These are phyloP conservation scores for Actinia equina DNA, from an alignment of 64 coral and sea anemone species.

Conservation along the genomic window DNA sequence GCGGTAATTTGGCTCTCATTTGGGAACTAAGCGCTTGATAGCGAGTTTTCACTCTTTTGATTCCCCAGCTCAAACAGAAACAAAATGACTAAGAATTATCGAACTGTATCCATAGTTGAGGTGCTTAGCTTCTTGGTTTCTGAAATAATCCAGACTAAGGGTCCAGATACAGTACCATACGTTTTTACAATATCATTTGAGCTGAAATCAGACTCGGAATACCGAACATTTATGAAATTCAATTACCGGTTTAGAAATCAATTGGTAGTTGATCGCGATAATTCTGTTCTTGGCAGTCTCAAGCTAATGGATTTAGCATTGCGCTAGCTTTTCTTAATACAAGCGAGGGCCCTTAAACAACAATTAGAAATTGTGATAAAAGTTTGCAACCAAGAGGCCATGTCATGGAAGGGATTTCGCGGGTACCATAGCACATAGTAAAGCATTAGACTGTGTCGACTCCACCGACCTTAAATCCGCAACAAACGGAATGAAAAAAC, in stretches of 20 bases:
- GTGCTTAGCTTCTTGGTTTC: not conserved
- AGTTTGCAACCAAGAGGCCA: not conserved
- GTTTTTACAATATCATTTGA: constrained; percentile 38
- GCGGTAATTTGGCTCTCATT: constrained; percentile 18
- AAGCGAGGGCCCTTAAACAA: not conserved
- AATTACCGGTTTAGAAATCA: constrained; percentile 49
- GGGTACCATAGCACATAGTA: not conserved
- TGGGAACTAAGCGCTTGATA: not conserved
- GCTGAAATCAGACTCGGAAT: constrained; percentile 23
- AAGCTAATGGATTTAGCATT: constrained; percentile 6
- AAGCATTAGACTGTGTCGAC: not conserved
- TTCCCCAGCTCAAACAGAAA: not conserved
- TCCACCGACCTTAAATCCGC: not conserved
- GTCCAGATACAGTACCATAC: constrained; percentile 5
- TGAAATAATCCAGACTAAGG: not conserved
- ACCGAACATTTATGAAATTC: constrained; percentile 63
- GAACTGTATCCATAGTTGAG: not conserved
- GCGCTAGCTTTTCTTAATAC: not conserved
- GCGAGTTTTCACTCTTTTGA: not conserved
- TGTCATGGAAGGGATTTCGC: not conserved
- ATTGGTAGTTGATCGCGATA: constrained; percentile 8
- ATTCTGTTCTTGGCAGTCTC: constrained; percentile 18
- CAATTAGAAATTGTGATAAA: not conserved
- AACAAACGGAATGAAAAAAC: constrained; percentile 17
- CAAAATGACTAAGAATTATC: not conserved